Base-by-base conservation (phyloP, 2,797 vertebrate species). In the Bufotes viridis region DNA sequence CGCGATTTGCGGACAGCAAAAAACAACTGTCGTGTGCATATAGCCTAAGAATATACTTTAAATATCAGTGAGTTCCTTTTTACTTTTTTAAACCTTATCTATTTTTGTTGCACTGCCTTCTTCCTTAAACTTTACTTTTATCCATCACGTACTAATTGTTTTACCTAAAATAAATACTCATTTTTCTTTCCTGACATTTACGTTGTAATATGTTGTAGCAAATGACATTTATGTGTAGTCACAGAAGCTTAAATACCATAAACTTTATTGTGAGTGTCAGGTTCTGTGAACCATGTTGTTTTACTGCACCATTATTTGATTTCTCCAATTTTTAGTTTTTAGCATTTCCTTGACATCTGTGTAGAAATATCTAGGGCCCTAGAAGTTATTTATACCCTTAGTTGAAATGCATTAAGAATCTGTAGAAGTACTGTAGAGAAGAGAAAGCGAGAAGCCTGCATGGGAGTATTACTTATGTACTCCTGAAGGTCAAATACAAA, bases 401-500 rank as follows among this genome's bases (percentile, higher is more conserved):
- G 78, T 81, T 70, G 78, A 87, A 87, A 60, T 74, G 65, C 78
- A 81, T 72, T 81, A 87, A 17, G 65, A 87, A 81, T 81, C 76
- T 2, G 53, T 81, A 87, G 34, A 81, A 26, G 78, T 81, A 81
- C 65, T 58, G 85, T 70, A 72, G 53, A 70, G 53, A 69, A 69
- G 75, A n/a, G 60, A 80, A 79, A 86, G 49, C 61, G 70, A 78
- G 61, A 80, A 24, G 61, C 55, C 75, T 80, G 65, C 67, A 72
- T 74, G 85, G 78, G 63, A 81, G 78, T 81, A 81, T 87, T 81
- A 81, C 85, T 87, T 87, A 81, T 81, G 78, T 87, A 87, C 85
- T 81, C 67, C 85, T 87, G 85, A 87, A 87, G 85, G 85, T 81
- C 78, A 87, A 87, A 87, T 87, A 87, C 78, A 81, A 80, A 87